Conservation (phyloP, 1,140 invertebrate species). For the Hylyphantes graminicola region DNA sequence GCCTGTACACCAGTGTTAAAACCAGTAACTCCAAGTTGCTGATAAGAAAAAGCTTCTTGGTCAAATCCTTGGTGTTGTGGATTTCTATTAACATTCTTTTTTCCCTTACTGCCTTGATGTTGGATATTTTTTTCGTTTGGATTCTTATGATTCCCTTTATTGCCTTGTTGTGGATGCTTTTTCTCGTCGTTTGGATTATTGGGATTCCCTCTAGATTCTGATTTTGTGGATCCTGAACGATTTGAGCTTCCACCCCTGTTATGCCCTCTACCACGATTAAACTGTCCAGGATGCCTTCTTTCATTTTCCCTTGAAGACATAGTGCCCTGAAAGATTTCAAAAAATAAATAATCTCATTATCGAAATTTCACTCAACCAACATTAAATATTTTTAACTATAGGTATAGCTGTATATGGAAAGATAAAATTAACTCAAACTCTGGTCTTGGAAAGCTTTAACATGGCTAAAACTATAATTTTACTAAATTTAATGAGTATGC, state of each 20-base stretch:
- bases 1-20: too few species aligned
- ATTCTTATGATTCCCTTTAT: slow-evolving; percentile 3
- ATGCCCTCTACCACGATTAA: neutral
- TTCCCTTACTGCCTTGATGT: neutral
- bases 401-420: too few species aligned
- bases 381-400: too few species aligned
- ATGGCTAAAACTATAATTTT: too few species aligned
- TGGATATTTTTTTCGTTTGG: neutral
- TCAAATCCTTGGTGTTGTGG: neutral
- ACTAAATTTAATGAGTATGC: too few species aligned
- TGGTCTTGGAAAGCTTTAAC: too few species aligned
- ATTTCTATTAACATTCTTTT: neutral
- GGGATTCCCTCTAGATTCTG: neutral
- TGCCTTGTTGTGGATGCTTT: slow-evolving; percentile 2
- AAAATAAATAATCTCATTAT: too few species aligned
- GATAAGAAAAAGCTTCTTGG: too few species aligned
- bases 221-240: neutral
- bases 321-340: neutral
- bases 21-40: too few species aligned
- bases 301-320: slow-evolving; percentile 35
- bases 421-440: too few species aligned
- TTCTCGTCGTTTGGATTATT: neutral
- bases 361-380: too few species aligned
- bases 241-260: neutral
- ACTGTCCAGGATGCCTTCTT: slow-evolving; percentile 8